These are phyloP conservation scores for Pelodytes ibericus DNA, from an alignment of 2,797 vertebrate genomes.

Conservation along the genomic window DNA sequence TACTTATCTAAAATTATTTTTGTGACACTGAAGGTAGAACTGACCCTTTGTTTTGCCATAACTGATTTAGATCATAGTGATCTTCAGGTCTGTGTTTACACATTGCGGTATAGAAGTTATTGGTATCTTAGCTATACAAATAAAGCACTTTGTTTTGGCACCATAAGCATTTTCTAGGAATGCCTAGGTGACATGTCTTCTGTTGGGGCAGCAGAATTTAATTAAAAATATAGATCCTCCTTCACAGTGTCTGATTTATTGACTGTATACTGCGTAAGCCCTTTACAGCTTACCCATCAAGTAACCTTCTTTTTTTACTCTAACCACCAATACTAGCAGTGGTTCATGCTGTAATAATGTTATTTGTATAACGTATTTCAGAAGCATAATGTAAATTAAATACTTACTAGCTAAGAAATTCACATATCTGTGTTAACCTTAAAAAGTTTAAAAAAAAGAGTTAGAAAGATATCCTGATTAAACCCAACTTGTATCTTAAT, in stretches of 20 bases:
- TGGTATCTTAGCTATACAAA: conserved; percentile 10
- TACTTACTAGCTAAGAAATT: background rate
- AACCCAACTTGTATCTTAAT: no score
- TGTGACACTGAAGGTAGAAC: no score
- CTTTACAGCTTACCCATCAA: background rate
- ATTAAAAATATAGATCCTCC: conserved; percentile 44
- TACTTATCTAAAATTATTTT: no score
- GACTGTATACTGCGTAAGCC: background rate
- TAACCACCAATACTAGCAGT: background rate
- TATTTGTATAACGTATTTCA: background rate
- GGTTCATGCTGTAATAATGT: background rate
- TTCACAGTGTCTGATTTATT: conserved; percentile 17
- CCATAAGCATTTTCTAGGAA: conserved; percentile 21
- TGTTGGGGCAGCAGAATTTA: conserved; percentile 1
- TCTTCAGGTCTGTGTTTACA: background rate
- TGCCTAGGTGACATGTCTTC: background rate
- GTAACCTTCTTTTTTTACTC: background rate
- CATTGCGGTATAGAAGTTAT: background rate
- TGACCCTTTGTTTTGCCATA: no score
- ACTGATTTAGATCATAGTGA: no score
- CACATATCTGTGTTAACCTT: no score
- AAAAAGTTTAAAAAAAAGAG: no score
- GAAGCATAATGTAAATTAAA: background rate
- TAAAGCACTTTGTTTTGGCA: conserved; percentile 1
- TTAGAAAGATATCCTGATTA: no score